Conservation (phyloP, 2,888 invertebrate genomes). For the Trichogramma dendrolimi region DNA sequence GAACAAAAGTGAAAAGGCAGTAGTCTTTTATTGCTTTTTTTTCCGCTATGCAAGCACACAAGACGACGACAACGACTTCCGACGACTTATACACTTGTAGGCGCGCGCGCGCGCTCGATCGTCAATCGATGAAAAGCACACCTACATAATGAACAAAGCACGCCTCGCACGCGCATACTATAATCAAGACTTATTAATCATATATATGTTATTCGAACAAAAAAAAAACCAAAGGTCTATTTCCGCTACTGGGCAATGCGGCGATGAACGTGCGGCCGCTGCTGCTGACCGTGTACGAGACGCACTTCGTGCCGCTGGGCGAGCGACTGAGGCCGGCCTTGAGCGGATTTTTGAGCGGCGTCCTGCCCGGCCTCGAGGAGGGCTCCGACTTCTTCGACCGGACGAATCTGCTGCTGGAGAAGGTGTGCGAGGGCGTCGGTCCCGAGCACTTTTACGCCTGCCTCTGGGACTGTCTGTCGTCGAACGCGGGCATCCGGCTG, state of each 20-base stretch:
- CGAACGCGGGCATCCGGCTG: slow-evolving; percentile 74
- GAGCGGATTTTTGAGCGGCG: slow-evolving; percentile 82
- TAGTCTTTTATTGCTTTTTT: too few species aligned
- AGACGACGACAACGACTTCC: too few species aligned
- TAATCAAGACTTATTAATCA: neutral
- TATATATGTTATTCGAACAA: neutral
- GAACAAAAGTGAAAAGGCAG: too few species aligned
- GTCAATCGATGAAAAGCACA: neutral
- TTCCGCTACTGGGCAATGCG: slow-evolving; percentile 83
- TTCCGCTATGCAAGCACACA: too few species aligned
- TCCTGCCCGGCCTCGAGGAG: slow-evolving; percentile 82
- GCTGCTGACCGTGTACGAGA: slow-evolving; percentile 78
- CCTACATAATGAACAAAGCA: neutral
- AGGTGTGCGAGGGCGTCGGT: slow-evolving; percentile 73
- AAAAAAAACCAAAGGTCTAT: slow-evolving; percentile 60
- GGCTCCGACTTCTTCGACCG: slow-evolving; percentile 78
- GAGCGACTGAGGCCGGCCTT: slow-evolving; percentile 73
- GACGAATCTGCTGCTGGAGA: slow-evolving; percentile 62
- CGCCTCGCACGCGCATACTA: neutral
- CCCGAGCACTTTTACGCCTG: slow-evolving; percentile 78
- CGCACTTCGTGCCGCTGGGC: slow-evolving; percentile 79
- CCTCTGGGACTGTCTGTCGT: slow-evolving; percentile 81
- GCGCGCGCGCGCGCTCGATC: too few species aligned
- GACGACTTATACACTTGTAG: too few species aligned
- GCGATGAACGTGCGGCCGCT: slow-evolving; percentile 85